Percentiles rank a stretch among this genome's conserved stretches.
Evolutionary conservation across 2,888 invertebrate genomes (phyloP).

Genomic region (Harpalus rufipes): DNA sequence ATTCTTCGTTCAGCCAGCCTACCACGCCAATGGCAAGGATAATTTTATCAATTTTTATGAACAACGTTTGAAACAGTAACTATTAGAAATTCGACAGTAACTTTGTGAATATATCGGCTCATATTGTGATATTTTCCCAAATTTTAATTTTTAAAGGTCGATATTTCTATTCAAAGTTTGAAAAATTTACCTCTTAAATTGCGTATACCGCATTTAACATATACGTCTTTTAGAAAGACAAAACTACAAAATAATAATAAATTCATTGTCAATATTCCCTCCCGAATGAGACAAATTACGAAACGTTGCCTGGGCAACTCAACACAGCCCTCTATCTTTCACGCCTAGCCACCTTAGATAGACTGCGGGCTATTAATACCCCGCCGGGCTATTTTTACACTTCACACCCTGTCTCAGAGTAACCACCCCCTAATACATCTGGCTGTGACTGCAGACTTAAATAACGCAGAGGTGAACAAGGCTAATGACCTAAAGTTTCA

Average conservation of each 20-base stretch:
- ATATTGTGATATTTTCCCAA: no score
- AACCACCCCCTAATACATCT: constrained; percentile 45
- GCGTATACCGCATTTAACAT: no score
- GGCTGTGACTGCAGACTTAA: constrained; percentile 18
- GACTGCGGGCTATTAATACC: constrained; percentile 30
- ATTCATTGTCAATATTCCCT: constrained; percentile 2
- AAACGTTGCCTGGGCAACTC: background rate
- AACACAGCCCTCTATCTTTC: background rate
- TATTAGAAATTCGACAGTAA: no score
- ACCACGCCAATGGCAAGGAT: no score
- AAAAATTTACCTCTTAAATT: no score
- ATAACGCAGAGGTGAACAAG: constrained; percentile 14
- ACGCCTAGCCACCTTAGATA: background rate
- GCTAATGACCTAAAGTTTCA: background rate
- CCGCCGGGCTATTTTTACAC: constrained; percentile 39
- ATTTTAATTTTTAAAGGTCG: no score
- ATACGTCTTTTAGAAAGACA: background rate
- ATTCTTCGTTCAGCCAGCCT: constrained; percentile 4
- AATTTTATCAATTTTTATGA: no score
- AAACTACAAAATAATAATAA: background rate
- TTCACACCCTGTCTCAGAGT: constrained; percentile 34
- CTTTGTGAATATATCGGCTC: no score
- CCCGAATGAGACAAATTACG: background rate
- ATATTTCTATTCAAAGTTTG: no score
- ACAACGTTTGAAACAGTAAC: no score